Conservation (phyloP, 2,888 invertebrate genomes). For the Arenicola marina region DNA sequence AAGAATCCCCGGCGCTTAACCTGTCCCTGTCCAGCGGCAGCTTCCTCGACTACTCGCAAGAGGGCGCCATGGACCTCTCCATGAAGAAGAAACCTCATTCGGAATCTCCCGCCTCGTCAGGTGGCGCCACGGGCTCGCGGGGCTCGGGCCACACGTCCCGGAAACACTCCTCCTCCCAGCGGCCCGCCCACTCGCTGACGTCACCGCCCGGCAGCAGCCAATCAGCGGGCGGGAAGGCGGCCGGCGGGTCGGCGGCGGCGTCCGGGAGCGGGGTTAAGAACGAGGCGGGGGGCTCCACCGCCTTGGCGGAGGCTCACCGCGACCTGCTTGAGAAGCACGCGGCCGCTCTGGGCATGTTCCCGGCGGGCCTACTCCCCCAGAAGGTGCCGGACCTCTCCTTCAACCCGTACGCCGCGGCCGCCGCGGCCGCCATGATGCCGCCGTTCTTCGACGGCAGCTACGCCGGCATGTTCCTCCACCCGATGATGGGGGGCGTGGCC, state of each 20-base stretch:
- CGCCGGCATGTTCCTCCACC: conserved; percentile 25
- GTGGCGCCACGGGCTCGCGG: background rate
- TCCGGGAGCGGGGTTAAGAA: background rate
- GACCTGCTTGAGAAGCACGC: conserved; percentile 1
- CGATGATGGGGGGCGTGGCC: conserved; percentile 15
- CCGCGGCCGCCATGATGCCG: conserved; percentile 31
- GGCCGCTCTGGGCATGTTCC: conserved; percentile 5
- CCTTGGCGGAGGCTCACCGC: background rate
- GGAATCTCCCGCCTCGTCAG: background rate
- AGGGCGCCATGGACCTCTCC: conserved; percentile 33
- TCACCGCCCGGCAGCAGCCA: background rate
- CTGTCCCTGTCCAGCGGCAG: background rate
- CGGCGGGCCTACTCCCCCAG: background rate
- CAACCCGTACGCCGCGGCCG: conserved; percentile 11
- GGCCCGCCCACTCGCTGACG: background rate
- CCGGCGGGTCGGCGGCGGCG: background rate
- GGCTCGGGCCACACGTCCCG: background rate
- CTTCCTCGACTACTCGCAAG: conserved; percentile 16
- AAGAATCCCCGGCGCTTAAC: background rate
- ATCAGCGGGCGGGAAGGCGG: background rate
- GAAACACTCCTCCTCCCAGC: background rate
- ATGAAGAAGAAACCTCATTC: conserved; percentile 32
- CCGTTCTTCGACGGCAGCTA: conserved; percentile 28
- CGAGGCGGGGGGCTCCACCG: background rate
- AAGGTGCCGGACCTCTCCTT: conserved; percentile 3